phyloP scores from a whole-genome alignment of 2,888 invertebrate genomes.

The Peribatodes rhomboidaria region DNA sequence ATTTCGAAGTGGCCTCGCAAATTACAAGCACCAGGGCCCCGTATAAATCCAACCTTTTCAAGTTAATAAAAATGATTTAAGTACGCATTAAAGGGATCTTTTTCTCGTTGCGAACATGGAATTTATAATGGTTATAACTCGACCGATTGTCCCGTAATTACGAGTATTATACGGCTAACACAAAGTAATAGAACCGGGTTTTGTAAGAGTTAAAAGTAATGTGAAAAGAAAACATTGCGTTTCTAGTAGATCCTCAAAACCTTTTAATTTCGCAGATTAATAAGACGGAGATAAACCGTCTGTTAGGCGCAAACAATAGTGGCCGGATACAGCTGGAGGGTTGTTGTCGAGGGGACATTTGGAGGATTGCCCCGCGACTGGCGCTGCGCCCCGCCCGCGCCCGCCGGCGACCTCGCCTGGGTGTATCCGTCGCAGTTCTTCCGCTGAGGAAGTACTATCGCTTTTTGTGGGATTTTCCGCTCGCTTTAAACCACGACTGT shows the following conservation, averaged over 20 bases:
- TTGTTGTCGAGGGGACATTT: conserved; percentile 54
- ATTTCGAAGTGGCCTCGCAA: conserved; percentile 66
- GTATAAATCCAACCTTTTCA: conserved; percentile 82
- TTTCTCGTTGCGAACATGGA: conserved; percentile 71
- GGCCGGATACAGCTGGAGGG: conserved; percentile 48
- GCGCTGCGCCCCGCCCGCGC: conserved; percentile 31
- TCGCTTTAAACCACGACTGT: not conserved
- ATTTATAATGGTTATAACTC: conserved; percentile 79
- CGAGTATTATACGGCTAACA: conserved; percentile 45
- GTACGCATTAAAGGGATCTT: conserved; percentile 79
- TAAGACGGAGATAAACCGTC: conserved; percentile 61
- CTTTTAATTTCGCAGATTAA: conserved; percentile 66
- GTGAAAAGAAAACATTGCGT: conserved; percentile 50
- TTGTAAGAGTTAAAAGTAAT: conserved; percentile 46
- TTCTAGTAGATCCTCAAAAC: conserved; percentile 49
- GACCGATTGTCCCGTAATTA: conserved; percentile 71
- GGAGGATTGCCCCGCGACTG: conserved; percentile 54
- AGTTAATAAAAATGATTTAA: conserved; percentile 85
- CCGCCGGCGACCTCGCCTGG: conserved; percentile 4
- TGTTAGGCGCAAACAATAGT: conserved; percentile 64
- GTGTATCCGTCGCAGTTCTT: conserved; percentile 50
- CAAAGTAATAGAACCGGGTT: conserved; percentile 36
- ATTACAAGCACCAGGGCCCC: conserved; percentile 70
- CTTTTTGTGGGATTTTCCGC: conserved; percentile 39
- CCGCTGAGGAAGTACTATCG: conserved; percentile 50